A percentile compares a stretch with the other conserved stretches of the same genome.
These are phyloP conservation scores for Opisthocomus hoazin DNA, from an alignment of 2,113 vertebrate species.

Conservation along the genomic window DNA sequence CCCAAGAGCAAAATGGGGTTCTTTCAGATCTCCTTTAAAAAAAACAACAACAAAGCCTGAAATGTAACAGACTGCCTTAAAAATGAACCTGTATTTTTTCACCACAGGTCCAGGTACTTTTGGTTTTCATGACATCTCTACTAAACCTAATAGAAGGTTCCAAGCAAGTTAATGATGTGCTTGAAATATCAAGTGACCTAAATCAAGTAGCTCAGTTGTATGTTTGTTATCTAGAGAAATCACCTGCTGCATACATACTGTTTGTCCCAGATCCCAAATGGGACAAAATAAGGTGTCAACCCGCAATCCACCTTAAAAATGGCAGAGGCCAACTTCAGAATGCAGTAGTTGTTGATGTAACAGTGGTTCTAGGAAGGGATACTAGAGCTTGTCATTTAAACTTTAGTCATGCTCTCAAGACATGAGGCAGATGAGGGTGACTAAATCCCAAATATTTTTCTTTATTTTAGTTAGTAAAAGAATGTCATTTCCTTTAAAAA, in stretches of 20 bases:
- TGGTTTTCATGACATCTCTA: neutral
- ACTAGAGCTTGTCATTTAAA: slow-evolving; percentile 17
- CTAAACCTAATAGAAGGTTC: neutral
- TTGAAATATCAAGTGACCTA: neutral
- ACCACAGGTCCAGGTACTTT: neutral
- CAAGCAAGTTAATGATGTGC: neutral
- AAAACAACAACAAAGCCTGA: neutral
- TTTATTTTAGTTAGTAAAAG: slow-evolving; percentile 9
- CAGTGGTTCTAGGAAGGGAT: neutral
- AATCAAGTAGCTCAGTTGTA: neutral
- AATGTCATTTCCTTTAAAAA: neutral
- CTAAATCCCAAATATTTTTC: slow-evolving; percentile 28
- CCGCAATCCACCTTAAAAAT: neutral
- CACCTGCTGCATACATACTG: neutral
- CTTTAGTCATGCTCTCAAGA: neutral
- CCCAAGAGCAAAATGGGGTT: neutral
- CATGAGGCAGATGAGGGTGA: neutral
- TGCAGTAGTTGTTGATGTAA: neutral
- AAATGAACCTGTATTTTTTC: neutral
- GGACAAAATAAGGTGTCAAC: neutral
- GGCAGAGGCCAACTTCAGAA: neutral
- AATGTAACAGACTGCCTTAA: neutral
- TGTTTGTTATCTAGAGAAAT: neutral
- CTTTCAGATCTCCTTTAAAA: neutral
- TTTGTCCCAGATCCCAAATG: neutral